Conservation (phyloP, 2,797 vertebrate genomes). For the Propithecus deckenii region DNA sequence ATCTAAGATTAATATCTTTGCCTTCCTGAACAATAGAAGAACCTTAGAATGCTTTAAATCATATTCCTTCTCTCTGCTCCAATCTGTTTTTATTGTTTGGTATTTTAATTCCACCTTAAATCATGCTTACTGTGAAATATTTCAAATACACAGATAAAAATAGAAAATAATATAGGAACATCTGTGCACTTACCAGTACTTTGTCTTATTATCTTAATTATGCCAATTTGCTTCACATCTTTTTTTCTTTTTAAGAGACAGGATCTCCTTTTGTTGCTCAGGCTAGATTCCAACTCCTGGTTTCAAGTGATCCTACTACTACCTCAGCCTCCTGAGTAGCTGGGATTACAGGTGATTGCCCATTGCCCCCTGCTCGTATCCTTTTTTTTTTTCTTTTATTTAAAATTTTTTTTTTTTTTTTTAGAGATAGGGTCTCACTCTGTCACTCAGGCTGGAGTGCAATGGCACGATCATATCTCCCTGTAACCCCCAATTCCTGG, state of each 20-base stretch:
- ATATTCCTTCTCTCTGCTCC: background rate
- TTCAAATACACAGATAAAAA: background rate
- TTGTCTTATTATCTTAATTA: background rate
- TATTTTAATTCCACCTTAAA: background rate
- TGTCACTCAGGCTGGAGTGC: no score
- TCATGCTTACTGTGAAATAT: background rate
- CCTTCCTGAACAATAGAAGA: background rate
- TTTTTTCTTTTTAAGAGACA: background rate
- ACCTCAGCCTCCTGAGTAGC: no score
- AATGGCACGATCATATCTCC: no score
- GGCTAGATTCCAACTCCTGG: no score
- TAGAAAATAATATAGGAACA: background rate
- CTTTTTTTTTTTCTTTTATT: no score
- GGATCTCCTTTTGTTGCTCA: no score
- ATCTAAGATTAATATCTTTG: constrained; percentile 13
- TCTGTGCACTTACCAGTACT: background rate
- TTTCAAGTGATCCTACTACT: no score
- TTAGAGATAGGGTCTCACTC: no score
- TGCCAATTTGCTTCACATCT: background rate
- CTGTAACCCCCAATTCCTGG: no score
- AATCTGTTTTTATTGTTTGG: background rate
- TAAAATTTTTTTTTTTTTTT: no score
- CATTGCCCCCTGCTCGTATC: no score
- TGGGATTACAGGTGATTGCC: no score
- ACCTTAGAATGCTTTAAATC: background rate